Evolutionary conservation across 2,888 invertebrate species (phyloP).

Genomic region (Acholoe squamosa): DNA sequence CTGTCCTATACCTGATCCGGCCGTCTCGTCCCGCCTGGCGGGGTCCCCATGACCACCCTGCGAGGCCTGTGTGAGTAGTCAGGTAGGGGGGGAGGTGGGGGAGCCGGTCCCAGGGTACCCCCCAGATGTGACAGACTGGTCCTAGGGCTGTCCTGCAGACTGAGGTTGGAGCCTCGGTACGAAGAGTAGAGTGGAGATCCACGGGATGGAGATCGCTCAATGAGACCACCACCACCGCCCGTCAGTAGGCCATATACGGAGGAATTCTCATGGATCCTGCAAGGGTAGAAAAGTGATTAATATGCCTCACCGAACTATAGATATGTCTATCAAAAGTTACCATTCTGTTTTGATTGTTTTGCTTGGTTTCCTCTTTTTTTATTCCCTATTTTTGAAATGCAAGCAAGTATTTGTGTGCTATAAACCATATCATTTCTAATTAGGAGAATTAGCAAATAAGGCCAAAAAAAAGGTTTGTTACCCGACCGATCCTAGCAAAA

Average conservation of each 20-base stretch:
- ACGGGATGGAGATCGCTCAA: background rate
- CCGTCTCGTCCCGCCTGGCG: background rate
- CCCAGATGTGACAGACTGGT: background rate
- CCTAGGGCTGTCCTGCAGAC: slow-evolving; percentile 4
- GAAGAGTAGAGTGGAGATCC: slow-evolving; percentile 1
- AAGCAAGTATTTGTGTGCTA: no score
- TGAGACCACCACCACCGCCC: background rate
- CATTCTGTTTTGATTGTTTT: background rate
- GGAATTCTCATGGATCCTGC: slow-evolving; percentile 43
- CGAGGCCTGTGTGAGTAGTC: background rate
- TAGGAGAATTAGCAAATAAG: no score
- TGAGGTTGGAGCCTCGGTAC: background rate
- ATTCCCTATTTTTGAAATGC: background rate
- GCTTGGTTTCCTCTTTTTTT: no score
- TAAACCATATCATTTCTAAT: no score
- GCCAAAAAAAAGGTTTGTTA: no score
- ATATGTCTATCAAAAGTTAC: no score
- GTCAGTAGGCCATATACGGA: slow-evolving; percentile 22
- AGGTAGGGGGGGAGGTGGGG: slow-evolving; percentile 9
- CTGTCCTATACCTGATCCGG: slow-evolving; percentile 40
- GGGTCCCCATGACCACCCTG: background rate
- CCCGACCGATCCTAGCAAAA: no score
- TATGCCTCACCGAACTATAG: no score
- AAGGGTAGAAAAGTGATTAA: no score
- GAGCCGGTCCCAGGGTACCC: background rate